These are phyloP conservation scores for Diabrotica undecimpunctata DNA, from an alignment of 1,140 invertebrate genomes.

Conservation along the genomic window DNA sequence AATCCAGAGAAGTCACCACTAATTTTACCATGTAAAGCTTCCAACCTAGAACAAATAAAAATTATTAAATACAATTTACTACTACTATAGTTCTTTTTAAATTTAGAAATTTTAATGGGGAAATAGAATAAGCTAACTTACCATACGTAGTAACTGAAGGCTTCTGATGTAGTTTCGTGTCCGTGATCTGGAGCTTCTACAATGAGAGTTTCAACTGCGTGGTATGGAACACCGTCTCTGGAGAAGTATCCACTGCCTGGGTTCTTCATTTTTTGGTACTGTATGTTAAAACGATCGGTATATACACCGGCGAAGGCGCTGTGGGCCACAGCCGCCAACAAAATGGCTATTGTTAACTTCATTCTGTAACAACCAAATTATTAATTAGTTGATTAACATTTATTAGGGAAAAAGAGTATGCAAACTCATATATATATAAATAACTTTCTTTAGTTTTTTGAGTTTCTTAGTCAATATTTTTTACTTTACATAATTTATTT, in stretches of 20 bases:
- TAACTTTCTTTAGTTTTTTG: too few relatives aligned
- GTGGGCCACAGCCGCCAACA: too few relatives aligned
- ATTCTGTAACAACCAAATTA: too few relatives aligned
- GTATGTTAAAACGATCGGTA: constrained; percentile 25
- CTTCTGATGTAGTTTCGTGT: constrained; percentile 31
- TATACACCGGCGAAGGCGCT: constrained; percentile 22
- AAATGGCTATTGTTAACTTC: too few relatives aligned
- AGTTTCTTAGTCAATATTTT: too few relatives aligned
- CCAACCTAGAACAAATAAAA: constrained; percentile 23
- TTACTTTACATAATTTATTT: too few relatives aligned
- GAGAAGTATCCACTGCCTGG: constrained; percentile 28
- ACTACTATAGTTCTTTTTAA: too few relatives aligned
- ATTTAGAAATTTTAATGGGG: too few relatives aligned
- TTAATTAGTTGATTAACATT: too few relatives aligned
- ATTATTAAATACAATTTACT: too few relatives aligned
- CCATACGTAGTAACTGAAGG: constrained; percentile 23
- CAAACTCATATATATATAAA: too few relatives aligned
- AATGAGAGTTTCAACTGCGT: constrained; percentile 28
- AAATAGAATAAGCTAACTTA: background rate
- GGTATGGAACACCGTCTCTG: constrained; percentile 26
- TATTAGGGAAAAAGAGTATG: too few relatives aligned
- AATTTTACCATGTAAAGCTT: constrained; percentile 25
- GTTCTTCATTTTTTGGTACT: constrained; percentile 28
- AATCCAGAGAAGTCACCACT: constrained; percentile 25
- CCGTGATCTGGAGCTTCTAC: constrained; percentile 28